Percentiles rank a stretch among this genome's conserved stretches.
Evolutionary conservation across 2,797 vertebrate genomes (phyloP).

Genomic region (Strix occidentalis): DNA sequence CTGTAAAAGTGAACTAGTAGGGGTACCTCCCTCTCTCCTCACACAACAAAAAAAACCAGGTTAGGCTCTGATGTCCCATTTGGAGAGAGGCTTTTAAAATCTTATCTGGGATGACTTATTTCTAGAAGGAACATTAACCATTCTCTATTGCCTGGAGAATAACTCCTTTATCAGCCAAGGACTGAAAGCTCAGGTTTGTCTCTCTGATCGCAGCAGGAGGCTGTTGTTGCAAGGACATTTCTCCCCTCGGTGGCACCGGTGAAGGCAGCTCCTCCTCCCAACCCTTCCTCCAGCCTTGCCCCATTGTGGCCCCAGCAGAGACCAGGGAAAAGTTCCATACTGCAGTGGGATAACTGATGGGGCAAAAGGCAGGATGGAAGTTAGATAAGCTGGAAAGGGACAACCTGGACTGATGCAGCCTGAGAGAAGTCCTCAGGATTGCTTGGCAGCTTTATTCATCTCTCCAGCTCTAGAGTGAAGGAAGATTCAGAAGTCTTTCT

Average conservation of each 20-base stretch:
- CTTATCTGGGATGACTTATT: neutral
- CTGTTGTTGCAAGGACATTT: neutral
- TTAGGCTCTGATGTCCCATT: neutral
- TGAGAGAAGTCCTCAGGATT: neutral
- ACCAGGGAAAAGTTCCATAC: neutral
- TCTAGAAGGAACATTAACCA: neutral
- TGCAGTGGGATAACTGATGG: neutral
- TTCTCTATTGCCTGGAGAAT: neutral
- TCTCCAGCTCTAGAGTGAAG: neutral
- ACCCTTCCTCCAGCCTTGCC: neutral
- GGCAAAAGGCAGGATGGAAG: neutral
- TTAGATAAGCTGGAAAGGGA: neutral
- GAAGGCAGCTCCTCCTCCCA: neutral
- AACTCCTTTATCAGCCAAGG: neutral
- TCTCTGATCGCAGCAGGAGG: neutral
- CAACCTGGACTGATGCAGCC: neutral
- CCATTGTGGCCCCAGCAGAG: neutral
- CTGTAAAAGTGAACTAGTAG: neutral
- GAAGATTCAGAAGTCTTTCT: neutral
- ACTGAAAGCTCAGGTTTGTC: neutral
- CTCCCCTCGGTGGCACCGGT: neutral
- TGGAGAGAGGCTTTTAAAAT: neutral
- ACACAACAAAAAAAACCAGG: neutral
- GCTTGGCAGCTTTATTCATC: neutral
- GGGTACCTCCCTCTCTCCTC: neutral